Evolutionary conservation across 1,140 invertebrate species (phyloP).

Genomic region (Nixonia krombeini): DNA sequence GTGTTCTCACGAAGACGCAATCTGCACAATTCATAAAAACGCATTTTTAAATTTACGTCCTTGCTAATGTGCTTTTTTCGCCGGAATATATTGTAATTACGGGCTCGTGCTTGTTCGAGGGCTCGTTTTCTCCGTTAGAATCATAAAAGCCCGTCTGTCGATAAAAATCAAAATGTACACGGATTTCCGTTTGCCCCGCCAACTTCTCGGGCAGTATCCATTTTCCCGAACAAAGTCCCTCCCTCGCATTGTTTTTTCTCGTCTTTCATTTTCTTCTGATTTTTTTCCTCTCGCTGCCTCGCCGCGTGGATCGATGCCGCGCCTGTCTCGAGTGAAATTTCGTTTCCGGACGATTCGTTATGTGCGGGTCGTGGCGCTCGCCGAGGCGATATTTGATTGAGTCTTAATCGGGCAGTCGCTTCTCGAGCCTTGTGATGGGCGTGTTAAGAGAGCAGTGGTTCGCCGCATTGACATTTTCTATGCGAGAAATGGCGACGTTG

Average conservation of each 20-base stretch:
- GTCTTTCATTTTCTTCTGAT: conserved; percentile 13
- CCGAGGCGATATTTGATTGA: conserved; percentile 43
- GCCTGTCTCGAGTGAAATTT: conserved; percentile 54
- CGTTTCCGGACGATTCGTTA: conserved; percentile 53
- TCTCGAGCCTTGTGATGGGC: conserved; percentile 5
- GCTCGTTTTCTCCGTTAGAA: no score
- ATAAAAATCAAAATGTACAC: no score
- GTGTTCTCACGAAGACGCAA: no score
- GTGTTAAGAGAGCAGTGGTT: not conserved
- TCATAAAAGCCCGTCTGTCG: no score
- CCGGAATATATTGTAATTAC: no score
- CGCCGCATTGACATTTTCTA: not conserved
- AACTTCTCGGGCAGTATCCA: conserved; percentile 54
- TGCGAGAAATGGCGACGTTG: no score
- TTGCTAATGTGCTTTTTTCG: no score
- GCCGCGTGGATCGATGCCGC: conserved; percentile 57
- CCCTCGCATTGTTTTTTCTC: conserved; percentile 9
- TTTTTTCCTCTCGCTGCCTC: conserved; percentile 10
- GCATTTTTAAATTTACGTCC: no score
- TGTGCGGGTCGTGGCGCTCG: conserved; percentile 34
- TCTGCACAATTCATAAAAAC: no score
- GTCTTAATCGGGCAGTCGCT: conserved; percentile 43
- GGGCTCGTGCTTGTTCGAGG: no score
- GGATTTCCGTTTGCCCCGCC: conserved; percentile 52
- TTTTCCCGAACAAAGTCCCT: conserved; percentile 44